phyloP scores from a whole-genome alignment of 53 echinoderm and acorn worm genomes.

The Paelopatides confundens region DNA sequence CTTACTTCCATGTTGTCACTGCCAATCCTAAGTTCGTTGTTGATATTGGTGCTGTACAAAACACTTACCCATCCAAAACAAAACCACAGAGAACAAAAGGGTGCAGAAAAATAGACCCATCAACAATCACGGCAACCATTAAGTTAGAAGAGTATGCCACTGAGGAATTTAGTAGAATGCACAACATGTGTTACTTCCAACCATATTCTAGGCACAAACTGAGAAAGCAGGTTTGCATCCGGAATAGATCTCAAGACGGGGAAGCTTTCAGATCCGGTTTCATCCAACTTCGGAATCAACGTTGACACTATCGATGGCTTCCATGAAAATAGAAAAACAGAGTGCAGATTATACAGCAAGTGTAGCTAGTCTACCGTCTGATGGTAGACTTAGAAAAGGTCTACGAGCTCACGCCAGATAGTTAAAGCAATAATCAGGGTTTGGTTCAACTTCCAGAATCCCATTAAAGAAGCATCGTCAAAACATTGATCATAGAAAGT shows the following conservation, averaged over 20 bases:
- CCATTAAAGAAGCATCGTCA: too few species aligned
- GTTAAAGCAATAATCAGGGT: too few species aligned
- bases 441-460: too few species aligned
- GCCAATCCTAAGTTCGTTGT: slow-evolving; percentile 83
- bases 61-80: background rate
- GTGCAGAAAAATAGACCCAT: background rate
- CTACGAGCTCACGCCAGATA: slow-evolving; percentile 16
- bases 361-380: background rate
- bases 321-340: slow-evolving; percentile 9
- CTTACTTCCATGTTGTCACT: slow-evolving; percentile 78
- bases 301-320: slow-evolving; percentile 8
- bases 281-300: background rate
- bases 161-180: background rate
- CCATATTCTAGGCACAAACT: background rate
- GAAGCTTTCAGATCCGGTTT: background rate
- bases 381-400: background rate
- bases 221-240: background rate
- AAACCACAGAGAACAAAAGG: background rate
- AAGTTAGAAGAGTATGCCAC: background rate
- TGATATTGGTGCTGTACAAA: slow-evolving; percentile 69
- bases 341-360: background rate
- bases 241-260: background rate
- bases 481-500: too few species aligned
- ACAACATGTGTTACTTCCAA: background rate
- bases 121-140: background rate